A percentile compares a stretch with the other conserved stretches of the same genome.
These are phyloP conservation scores for Ridgeia piscesae DNA, from an alignment of 1,140 invertebrate genomes.

Conservation along the genomic window DNA sequence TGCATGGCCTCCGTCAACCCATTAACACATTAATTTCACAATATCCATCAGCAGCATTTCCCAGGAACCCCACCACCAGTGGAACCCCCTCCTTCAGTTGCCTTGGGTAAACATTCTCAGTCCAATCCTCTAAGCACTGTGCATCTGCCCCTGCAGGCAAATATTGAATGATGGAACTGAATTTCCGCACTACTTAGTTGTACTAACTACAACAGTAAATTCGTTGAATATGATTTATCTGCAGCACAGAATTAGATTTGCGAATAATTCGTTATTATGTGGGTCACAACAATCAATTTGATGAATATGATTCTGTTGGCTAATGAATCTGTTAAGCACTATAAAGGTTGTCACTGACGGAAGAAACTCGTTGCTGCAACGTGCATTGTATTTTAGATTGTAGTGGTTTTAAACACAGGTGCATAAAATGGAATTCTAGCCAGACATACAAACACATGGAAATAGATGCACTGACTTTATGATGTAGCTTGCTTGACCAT, in stretches of 20 bases:
- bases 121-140: neutral
- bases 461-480: too few relatives aligned
- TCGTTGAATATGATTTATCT: neutral
- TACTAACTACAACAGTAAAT: neutral
- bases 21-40: too few relatives aligned
- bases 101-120: neutral
- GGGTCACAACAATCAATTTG: neutral
- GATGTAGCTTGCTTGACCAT: too few relatives aligned
- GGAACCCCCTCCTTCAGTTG: neutral
- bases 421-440: neutral
- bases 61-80: neutral
- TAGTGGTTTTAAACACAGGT: neutral
- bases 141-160: neutral
- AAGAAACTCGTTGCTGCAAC: neutral
- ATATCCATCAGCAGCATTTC: too few relatives aligned
- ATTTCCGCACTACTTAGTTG: neutral
- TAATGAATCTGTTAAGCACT: neutral
- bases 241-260: neutral
- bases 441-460: neutral
- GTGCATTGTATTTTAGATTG: neutral
- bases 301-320: neutral
- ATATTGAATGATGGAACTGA: neutral
- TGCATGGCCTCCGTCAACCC: too few relatives aligned
- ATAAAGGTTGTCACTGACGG: neutral
- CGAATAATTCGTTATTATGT: neutral